These are phyloP conservation scores for Aplodontia rufa DNA, from an alignment of 2,113 vertebrate genomes.

Conservation along the genomic window DNA sequence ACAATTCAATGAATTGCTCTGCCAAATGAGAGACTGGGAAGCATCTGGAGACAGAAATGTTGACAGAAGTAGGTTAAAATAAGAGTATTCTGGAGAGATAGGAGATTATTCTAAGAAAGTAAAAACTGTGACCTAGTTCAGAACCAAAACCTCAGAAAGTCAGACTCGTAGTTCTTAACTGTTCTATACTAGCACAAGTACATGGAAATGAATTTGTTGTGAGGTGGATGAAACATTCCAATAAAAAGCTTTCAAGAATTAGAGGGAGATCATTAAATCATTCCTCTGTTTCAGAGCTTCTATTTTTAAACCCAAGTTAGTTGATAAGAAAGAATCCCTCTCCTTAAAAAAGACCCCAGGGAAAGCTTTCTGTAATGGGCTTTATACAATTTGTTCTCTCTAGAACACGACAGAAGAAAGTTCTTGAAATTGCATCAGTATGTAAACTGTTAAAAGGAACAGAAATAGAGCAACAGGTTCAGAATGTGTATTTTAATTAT, in stretches of 20 bases:
- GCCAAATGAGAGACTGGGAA: not conserved
- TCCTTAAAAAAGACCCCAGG: not conserved
- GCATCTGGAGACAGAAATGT: not conserved
- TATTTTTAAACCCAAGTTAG: not conserved
- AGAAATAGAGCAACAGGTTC: not conserved
- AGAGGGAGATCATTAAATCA: not conserved
- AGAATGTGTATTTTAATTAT: not conserved
- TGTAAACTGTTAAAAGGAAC: not conserved
- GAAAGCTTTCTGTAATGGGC: not conserved
- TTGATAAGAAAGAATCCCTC: not conserved
- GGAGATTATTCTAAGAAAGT: not conserved
- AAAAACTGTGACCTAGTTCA: not conserved
- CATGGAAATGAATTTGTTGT: not conserved
- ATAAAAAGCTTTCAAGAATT: not conserved
- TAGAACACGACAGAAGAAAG: not conserved
- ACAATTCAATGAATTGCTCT: not conserved
- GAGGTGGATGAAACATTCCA: not conserved
- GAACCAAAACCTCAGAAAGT: not conserved
- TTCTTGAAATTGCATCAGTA: not conserved
- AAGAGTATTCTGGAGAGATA: not conserved
- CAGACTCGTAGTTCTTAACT: not conserved
- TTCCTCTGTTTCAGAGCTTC: not conserved
- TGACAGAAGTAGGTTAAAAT: not conserved
- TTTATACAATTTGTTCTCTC: not conserved
- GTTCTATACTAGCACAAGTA: not conserved